Evolutionary conservation across 2,113 vertebrate species (phyloP).

Genomic region (Ameiurus melas): DNA sequence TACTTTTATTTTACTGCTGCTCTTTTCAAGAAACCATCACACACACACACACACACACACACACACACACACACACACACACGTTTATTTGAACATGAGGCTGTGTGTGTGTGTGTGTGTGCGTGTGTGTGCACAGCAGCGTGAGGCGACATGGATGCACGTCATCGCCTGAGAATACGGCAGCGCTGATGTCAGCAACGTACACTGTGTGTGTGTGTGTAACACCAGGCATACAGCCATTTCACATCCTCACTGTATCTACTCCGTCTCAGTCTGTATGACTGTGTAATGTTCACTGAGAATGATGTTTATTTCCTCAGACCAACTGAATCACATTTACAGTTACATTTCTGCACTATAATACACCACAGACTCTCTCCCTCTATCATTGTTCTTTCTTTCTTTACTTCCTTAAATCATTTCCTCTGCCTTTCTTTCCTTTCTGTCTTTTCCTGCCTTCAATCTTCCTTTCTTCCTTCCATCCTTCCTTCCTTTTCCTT

Average conservation of each 20-base stretch:
- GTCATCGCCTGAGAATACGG: neutral
- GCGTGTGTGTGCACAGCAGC: neutral
- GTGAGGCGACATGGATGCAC: conserved; percentile 7
- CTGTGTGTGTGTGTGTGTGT: neutral
- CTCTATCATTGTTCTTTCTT: neutral
- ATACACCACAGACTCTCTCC: too few species aligned
- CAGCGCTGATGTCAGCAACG: neutral
- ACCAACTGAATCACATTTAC: neutral
- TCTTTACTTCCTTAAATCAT: neutral
- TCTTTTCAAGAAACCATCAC: neutral
- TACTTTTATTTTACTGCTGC: neutral
- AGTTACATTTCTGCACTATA: neutral
- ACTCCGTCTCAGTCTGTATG: too few species aligned
- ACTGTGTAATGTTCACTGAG: neutral
- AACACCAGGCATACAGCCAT: neutral
- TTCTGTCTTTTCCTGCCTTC: neutral
- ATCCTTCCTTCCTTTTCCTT: neutral
- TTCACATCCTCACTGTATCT: neutral
- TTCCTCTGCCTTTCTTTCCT: neutral
- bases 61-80: too few species aligned
- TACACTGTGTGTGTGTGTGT: neutral
- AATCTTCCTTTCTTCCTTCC: neutral
- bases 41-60: too few species aligned
- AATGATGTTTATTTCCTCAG: neutral
- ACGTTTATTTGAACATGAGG: too few species aligned